Percentiles rank a stretch among this genome's conserved stretches.
phyloP scores from a whole-genome alignment of 1,140 invertebrate genomes.

The Drosophila takahashii region DNA sequence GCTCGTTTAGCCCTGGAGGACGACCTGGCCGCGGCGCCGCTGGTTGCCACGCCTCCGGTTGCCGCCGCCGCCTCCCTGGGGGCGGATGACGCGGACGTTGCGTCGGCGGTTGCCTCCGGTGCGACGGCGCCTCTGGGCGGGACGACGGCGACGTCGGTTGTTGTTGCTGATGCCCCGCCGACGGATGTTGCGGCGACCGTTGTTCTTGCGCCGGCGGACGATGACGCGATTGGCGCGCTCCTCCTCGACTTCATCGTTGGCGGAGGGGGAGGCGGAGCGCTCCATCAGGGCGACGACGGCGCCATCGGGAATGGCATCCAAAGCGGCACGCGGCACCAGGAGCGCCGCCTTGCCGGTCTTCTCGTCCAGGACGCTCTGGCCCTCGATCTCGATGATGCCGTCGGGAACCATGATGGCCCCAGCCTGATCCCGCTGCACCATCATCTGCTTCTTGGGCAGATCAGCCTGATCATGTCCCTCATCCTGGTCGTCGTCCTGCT shows the following conservation, averaged over 20 bases:
- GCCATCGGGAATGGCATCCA: conserved; percentile 80
- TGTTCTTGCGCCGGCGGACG: conserved; percentile 72
- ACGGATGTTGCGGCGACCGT: conserved; percentile 56
- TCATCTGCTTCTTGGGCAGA: conserved; percentile 71
- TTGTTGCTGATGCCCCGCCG: conserved; percentile 25
- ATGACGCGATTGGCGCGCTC: conserved; percentile 78
- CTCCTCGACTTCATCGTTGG: conserved; percentile 42
- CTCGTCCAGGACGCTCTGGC: conserved; percentile 77
- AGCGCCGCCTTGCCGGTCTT: conserved; percentile 78
- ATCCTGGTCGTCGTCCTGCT: conserved; percentile 41
- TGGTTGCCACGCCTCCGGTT: conserved; percentile 36
- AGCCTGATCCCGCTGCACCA: conserved; percentile 74
- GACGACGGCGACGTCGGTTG: conserved; percentile 42
- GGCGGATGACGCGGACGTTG: conserved; percentile 47
- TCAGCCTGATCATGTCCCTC: conserved; percentile 14
- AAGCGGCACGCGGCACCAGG: conserved; percentile 71
- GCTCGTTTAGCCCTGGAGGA: conserved; percentile 45
- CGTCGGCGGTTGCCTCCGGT: conserved; percentile 43
- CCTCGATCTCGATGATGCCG: conserved; percentile 80
- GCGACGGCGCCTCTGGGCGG: conserved; percentile 53
- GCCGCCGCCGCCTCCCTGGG: conserved; percentile 21
- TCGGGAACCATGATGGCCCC: conserved; percentile 82
- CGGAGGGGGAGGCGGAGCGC: conserved; percentile 24
- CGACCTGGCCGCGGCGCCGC: conserved; percentile 57
- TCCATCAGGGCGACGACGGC: conserved; percentile 80